Evolutionary conservation across 2,797 vertebrate genomes (phyloP), one percentile per base, ranked within the genome.

Genomic region (Delichon dasypus): DNA sequence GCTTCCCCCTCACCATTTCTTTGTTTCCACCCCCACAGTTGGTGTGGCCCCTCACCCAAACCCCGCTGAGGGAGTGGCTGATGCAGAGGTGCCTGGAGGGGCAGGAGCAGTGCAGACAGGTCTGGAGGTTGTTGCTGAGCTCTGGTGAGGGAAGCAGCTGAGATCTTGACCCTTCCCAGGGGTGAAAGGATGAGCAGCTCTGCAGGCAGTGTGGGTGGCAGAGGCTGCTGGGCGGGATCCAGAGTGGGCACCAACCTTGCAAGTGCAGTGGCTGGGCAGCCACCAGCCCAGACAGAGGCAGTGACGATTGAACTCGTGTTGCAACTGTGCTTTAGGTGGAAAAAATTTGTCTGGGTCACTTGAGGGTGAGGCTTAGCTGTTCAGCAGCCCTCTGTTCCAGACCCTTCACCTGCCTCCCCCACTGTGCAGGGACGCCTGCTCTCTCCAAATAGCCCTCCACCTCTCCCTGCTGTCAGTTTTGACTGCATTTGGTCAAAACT

Each of bases 291-390:
- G 82, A 58, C 85, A 57, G 79, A 77, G n/a, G 57, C 64, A 76
- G 29, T 53, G 88, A 50, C 88, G 80, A 2, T 1, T 71, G 57
- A 94, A 65, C 50, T 77, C 27, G 4, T 65, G 82, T 88, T 71
- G 88, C 79, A 96, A 71, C 72, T 40, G 11, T 60, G 61, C 66
- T 77, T 58, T 88, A 88, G 65, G 89, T 93, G 94, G 90, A 95
- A 95, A 83, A 85, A 82, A 88, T 36, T 26, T 58, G 88, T 85
- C 64, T 58, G 78, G 88, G 79, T 89, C 82, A 53, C 72, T 91
- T 29, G 51, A 85, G 91, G 75, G 76, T 77, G 72, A 95, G 72
- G 82, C 90, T 93, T 88, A 85, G 32, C 88, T 92, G 91, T 88
- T 66, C 64, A 54, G 89, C 73, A 74, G 89, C 83, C 85, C 83